phyloP scores from a whole-genome alignment of 2,888 invertebrate species.

The Agonopterix subpropinquella region DNA sequence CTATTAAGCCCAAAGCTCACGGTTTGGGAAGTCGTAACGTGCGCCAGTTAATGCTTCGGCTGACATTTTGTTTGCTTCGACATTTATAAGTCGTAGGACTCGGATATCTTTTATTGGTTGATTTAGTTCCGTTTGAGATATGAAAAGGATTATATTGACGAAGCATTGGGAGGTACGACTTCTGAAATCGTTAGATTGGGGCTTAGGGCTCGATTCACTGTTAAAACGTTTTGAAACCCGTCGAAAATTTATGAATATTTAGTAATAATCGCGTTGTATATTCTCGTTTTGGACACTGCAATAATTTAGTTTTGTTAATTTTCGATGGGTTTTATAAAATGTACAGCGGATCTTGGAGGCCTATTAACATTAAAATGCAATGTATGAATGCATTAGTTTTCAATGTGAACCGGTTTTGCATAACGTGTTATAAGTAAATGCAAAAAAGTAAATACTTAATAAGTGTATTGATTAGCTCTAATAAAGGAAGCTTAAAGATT shows the following conservation, averaged over 20 bases:
- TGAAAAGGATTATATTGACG: too few relatives aligned
- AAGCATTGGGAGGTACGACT: neutral
- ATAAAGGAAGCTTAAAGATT: conserved; percentile 10
- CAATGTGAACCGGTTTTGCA: conserved; percentile 18
- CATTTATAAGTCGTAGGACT: conserved; percentile 2
- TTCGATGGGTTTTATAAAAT: conserved; percentile 28
- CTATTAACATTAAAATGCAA: conserved; percentile 10
- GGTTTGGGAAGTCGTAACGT: conserved; percentile 27
- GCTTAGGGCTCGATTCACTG: conserved; percentile 35
- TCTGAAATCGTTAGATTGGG: conserved; percentile 37
- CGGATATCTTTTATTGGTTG: neutral
- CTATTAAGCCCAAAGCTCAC: conserved; percentile 45
- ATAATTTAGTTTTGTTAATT: conserved; percentile 3
- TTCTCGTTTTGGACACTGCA: neutral
- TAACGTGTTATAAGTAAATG: conserved; percentile 6
- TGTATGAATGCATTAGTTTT: conserved; percentile 36
- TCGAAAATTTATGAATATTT: conserved; percentile 8
- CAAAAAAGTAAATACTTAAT: conserved; percentile 7
- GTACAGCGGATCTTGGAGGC: conserved; percentile 19
- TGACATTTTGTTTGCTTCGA: neutral
- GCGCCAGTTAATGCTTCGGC: neutral
- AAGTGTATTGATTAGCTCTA: conserved; percentile 9
- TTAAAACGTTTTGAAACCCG: conserved; percentile 26
- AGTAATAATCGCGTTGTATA: neutral
- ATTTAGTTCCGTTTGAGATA: neutral